These are phyloP conservation scores for Lineus longissimus DNA, from an alignment of 1,140 invertebrate genomes.

Conservation along the genomic window DNA sequence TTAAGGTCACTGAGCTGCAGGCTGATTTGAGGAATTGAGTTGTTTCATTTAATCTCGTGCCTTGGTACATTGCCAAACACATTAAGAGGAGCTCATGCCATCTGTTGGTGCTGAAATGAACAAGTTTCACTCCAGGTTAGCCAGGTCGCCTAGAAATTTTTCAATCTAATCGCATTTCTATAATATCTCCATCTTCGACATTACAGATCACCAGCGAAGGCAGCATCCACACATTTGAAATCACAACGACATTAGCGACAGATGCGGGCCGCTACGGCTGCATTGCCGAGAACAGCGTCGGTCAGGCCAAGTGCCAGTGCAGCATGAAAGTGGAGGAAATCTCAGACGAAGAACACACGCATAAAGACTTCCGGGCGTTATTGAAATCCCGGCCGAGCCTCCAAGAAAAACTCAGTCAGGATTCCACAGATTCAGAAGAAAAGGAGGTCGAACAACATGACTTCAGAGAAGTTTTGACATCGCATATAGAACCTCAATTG, in stretches of 20 bases:
- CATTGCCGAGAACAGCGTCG: constrained; percentile 22
- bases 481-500: neutral
- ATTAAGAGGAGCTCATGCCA: too few species aligned
- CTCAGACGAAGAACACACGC: neutral
- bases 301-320: constrained; percentile 10
- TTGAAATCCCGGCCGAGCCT: constrained; percentile 5
- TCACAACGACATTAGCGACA: constrained; percentile 15
- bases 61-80: too few species aligned
- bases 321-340: constrained; percentile 3
- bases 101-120: too few species aligned
- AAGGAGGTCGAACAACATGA: constrained; percentile 7
- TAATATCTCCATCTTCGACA: too few species aligned
- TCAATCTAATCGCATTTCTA: too few species aligned
- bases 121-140: too few species aligned
- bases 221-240: constrained; percentile 29
- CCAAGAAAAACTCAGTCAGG: neutral
- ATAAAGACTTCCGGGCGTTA: neutral
- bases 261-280: constrained; percentile 35
- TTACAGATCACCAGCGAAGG: constrained; percentile 29
- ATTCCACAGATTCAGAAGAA: neutral
- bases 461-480: neutral
- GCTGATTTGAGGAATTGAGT: too few species aligned
- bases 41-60: too few species aligned
- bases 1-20: too few species aligned
- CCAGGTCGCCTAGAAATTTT: too few species aligned